These are phyloP conservation scores for Pseudomyrmex dendroicus DNA, from an alignment of 1,140 invertebrate species.

Conservation along the genomic window DNA sequence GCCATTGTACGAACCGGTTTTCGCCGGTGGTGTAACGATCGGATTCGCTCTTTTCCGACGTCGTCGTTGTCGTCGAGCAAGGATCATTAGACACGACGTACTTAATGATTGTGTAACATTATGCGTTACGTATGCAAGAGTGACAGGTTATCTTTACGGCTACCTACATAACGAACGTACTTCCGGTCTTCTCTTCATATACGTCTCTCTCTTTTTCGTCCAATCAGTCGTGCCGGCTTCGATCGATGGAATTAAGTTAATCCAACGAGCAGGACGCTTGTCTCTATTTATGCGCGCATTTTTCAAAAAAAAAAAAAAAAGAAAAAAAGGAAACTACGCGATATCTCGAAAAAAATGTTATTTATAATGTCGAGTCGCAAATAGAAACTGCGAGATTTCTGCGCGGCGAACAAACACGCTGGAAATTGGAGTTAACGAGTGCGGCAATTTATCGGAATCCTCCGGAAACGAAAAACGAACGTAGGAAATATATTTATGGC, in stretches of 20 bases:
- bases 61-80: constrained; percentile 36
- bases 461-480: not conserved
- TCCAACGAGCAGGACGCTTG: not conserved
- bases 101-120: constrained; percentile 68
- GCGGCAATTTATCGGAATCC: constrained; percentile 15
- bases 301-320: not conserved
- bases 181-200: constrained; percentile 1
- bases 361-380: not conserved
- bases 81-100: constrained; percentile 70
- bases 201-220: not conserved
- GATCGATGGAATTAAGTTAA: constrained; percentile 16
- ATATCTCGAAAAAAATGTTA: not conserved
- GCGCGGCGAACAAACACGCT: not conserved
- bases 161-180: constrained; percentile 27
- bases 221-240: not conserved
- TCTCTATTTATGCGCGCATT: not conserved
- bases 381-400: not conserved
- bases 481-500: constrained; percentile 22
- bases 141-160: constrained; percentile 68
- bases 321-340: not conserved
- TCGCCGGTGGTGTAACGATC: constrained; percentile 47
- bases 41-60: constrained; percentile 57
- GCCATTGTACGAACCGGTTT: constrained; percentile 56
- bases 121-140: constrained; percentile 62
- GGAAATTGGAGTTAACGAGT: constrained; percentile 25